These are phyloP conservation scores for Notarius quadriscutis DNA, from an alignment of 2,113 vertebrate species.

Conservation along the genomic window DNA sequence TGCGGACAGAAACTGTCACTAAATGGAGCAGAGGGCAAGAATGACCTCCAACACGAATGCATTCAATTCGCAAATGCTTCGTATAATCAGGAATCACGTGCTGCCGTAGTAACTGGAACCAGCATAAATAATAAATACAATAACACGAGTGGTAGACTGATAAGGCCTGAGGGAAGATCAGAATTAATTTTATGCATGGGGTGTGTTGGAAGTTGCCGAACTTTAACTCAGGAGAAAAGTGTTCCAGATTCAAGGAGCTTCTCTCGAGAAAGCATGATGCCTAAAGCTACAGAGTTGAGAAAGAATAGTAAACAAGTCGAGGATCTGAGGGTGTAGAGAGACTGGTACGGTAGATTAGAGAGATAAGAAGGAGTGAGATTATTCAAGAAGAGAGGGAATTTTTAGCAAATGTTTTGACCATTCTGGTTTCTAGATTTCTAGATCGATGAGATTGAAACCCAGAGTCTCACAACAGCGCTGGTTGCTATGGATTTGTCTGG, in stretches of 20 bases:
- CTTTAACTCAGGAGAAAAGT: background rate
- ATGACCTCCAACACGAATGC: background rate
- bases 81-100: background rate
- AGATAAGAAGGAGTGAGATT: constrained; percentile 41
- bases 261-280: background rate
- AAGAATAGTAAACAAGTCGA: constrained; percentile 16
- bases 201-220: background rate
- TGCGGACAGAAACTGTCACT: background rate
- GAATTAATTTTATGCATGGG: background rate
- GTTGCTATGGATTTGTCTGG: background rate
- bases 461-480: background rate
- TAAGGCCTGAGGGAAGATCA: background rate
- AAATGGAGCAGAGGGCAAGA: background rate
- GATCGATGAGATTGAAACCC: background rate
- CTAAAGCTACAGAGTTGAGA: constrained; percentile 7
- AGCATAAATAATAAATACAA: background rate
- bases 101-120: background rate
- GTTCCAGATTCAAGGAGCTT: background rate
- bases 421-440: background rate
- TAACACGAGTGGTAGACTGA: background rate
- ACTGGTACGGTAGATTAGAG: background rate
- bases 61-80: background rate
- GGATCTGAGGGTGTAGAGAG: constrained; percentile 14
- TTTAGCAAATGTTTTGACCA: background rate
- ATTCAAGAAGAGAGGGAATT: background rate